A percentile compares a stretch with the other conserved stretches of the same genome.
These are phyloP conservation scores for Falco novaeseelandiae DNA, from an alignment of 2,797 vertebrate genomes.

Conservation along the genomic window DNA sequence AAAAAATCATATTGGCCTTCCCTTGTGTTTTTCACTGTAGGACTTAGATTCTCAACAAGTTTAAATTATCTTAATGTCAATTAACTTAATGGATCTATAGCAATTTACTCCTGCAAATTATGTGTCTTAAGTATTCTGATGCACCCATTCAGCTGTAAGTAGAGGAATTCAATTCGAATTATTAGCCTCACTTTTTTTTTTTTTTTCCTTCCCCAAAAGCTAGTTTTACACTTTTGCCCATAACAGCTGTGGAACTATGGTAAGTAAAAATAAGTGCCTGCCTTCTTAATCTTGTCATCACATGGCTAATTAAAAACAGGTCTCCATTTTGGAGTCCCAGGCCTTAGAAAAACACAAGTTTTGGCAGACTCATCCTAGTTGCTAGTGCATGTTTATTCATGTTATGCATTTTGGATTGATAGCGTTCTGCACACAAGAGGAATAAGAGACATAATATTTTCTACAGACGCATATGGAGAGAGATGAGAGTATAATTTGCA, in stretches of 20 bases:
- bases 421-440: not conserved
- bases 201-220: fast-evolving
- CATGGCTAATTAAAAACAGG: constrained; percentile 48
- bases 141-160: not conserved
- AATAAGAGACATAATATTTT: not conserved
- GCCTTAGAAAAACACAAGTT: constrained; percentile 40
- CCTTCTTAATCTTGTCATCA: constrained; percentile 48
- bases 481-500: not conserved
- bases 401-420: not conserved
- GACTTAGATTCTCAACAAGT: not conserved
- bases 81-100: not conserved
- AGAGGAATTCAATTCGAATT: not conserved
- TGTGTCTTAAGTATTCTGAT: not conserved
- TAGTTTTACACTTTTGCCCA: not conserved
- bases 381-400: not conserved
- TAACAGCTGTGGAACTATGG: not conserved
- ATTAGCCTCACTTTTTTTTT: not conserved
- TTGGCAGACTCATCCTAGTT: not conserved
- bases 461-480: not conserved
- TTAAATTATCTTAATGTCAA: constrained; percentile 6
- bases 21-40: not conserved
- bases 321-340: constrained; percentile 9
- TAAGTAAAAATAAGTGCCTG: constrained; percentile 28
- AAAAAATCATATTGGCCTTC: not conserved
- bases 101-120: not conserved